phyloP scores from a whole-genome alignment of 2,113 vertebrate genomes.

The Anolis sagrei region DNA sequence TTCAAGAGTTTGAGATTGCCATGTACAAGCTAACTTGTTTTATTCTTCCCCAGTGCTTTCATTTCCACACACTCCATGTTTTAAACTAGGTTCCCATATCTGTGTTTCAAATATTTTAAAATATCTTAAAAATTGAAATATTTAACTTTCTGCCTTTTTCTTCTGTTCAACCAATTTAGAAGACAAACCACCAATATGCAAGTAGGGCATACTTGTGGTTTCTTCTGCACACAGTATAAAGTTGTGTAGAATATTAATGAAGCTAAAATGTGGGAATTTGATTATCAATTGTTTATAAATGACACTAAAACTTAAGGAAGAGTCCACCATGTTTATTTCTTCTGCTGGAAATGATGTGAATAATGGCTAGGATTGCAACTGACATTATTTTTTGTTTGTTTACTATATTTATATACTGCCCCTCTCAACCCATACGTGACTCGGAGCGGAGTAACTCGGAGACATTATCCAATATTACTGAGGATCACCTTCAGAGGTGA shows the following conservation, averaged over 20 bases:
- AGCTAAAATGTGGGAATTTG: neutral
- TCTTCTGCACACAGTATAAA: slow-evolving; percentile 8
- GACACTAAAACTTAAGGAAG: neutral
- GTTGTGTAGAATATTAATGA: neutral
- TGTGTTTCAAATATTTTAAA: neutral
- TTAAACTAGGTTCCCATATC: neutral
- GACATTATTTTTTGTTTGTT: too few relatives aligned
- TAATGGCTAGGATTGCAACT: neutral
- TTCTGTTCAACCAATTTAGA: neutral
- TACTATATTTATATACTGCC: too few relatives aligned
- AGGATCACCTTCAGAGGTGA: too few relatives aligned
- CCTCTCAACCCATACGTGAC: too few relatives aligned
- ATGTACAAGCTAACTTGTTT: neutral
- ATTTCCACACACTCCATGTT: neutral
- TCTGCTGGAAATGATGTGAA: neutral
- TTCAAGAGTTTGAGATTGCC: neutral
- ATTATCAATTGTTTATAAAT: neutral
- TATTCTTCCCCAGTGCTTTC: neutral
- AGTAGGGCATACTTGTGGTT: neutral
- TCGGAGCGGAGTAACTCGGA: too few relatives aligned
- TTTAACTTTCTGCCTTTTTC: neutral
- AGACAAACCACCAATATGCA: neutral
- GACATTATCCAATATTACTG: too few relatives aligned
- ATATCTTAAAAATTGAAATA: neutral
- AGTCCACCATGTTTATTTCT: neutral